Base-by-base conservation (phyloP, 2,797 vertebrate species). In the Urosaurus nigricauda region DNA sequence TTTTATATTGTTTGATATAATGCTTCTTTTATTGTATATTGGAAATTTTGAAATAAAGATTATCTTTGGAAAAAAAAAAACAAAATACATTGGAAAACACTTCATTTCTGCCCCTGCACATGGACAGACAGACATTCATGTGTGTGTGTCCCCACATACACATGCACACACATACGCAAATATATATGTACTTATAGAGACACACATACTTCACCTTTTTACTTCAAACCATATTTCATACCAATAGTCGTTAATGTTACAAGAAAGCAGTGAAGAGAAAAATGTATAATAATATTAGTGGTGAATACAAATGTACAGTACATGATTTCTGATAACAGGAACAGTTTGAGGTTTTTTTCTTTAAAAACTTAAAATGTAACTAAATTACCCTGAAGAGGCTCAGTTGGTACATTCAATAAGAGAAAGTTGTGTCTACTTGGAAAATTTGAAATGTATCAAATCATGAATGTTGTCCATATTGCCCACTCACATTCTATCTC, bases 11-110 rank as follows among this genome's bases (percentile, higher is more conserved):
- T n/a, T n/a, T n/a, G n/a, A n/a, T n/a, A n/a, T n/a, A n/a, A n/a
- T n/a, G n/a, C n/a, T n/a, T n/a, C n/a, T n/a, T n/a, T n/a, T n/a
- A n/a, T n/a, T n/a, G n/a, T n/a, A n/a, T n/a, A n/a, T n/a, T n/a
- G n/a, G n/a, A n/a, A n/a, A n/a, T n/a, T n/a, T n/a, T n/a, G n/a
- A n/a, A n/a, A n/a, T n/a, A n/a, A n/a, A n/a, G n/a, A n/a, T n/a
- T n/a, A n/a, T n/a, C n/a, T n/a, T n/a, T n/a, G n/a, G n/a, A n/a
- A n/a, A n/a, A n/a, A n/a, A n/a, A n/a, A n/a, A n/a, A n/a, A n/a
- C 92, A 93, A 93, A 70, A 91, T 93, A 87, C 92, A 96, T 91
- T 93, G 88, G 93, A n/a, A n/a, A n/a, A n/a, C n/a, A 89, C 77
- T 68, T 90, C 86, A 93, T 88, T 78, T 92, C 79, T 90, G 84